phyloP scores from a whole-genome alignment of 2,888 invertebrate species.

The Drosophila melanosoma region DNA sequence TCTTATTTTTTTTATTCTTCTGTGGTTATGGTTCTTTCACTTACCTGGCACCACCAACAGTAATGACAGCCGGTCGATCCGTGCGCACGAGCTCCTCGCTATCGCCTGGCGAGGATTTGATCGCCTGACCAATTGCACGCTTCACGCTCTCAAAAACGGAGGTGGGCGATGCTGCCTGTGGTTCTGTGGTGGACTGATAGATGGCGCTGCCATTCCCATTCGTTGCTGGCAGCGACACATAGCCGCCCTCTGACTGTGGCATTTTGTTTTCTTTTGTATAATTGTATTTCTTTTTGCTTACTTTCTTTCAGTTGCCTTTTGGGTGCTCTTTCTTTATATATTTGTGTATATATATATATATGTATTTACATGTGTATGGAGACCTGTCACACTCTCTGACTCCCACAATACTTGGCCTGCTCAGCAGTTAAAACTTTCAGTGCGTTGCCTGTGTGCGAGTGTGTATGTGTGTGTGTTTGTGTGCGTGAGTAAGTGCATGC shows the following conservation, averaged over 20 bases:
- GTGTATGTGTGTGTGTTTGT: constrained; percentile 6
- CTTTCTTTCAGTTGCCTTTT: constrained; percentile 19
- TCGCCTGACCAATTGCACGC: constrained; percentile 85
- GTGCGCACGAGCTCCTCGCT: constrained; percentile 82
- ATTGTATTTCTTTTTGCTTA: constrained; percentile 20
- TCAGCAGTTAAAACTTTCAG: constrained; percentile 35
- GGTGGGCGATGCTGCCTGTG: constrained; percentile 78
- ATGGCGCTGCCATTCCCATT: constrained; percentile 83
- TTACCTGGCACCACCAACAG: constrained; percentile 84
- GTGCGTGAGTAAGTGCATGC: constrained; percentile 31
- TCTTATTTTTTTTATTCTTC: neutral
- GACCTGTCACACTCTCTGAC: constrained; percentile 30
- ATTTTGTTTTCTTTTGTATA: constrained; percentile 34
- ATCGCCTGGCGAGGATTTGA: constrained; percentile 82
- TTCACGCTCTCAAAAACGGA: constrained; percentile 85
- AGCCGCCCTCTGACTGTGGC: constrained; percentile 85
- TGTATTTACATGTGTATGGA: constrained; percentile 10
- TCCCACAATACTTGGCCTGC: constrained; percentile 60
- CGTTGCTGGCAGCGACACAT: constrained; percentile 84
- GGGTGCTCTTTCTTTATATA: constrained; percentile 9
- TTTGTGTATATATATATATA: neutral
- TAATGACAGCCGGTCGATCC: constrained; percentile 82
- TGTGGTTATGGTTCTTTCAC: constrained; percentile 44
- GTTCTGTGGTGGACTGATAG: constrained; percentile 85
- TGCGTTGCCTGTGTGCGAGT: constrained; percentile 21